phyloP scores from a whole-genome alignment of 1,140 invertebrate genomes.

The Vanessa tameamea region DNA sequence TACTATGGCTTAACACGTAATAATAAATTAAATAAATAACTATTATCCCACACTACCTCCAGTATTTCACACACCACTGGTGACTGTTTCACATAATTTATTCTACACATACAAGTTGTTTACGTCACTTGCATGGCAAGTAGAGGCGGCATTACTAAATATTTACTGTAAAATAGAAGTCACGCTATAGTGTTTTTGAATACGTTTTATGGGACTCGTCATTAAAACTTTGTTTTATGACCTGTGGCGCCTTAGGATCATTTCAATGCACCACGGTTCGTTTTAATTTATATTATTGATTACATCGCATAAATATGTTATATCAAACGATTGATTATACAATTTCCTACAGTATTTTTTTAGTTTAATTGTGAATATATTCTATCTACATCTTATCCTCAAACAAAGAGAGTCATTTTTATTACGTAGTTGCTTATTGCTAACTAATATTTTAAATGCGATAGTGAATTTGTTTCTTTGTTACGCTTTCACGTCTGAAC shows the following conservation, averaged over 20 bases:
- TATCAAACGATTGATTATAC: neutral
- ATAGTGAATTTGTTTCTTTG: too few species aligned
- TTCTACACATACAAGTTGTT: neutral
- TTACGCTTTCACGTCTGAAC: too few species aligned
- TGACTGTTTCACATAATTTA: too few species aligned
- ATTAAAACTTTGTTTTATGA: constrained; percentile 35
- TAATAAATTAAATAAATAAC: too few species aligned
- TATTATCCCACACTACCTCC: too few species aligned
- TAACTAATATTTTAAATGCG: too few species aligned
- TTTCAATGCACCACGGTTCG: constrained; percentile 26
- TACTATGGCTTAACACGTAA: too few species aligned
- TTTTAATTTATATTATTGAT: constrained; percentile 25
- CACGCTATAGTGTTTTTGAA: constrained; percentile 23
- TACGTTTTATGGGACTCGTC: constrained; percentile 23
- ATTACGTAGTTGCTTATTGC: too few species aligned
- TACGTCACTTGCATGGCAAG: neutral
- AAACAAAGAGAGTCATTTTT: too few species aligned
- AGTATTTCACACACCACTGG: too few species aligned
- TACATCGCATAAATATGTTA: constrained; percentile 25
- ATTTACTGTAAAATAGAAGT: constrained; percentile 27
- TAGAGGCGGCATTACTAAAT: constrained; percentile 19
- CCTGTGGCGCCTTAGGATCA: constrained; percentile 29
- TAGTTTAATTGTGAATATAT: neutral
- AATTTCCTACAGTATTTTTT: neutral
- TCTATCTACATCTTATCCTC: neutral